phyloP scores from a whole-genome alignment of 2,113 vertebrate genomes.

The Eptatretus burgeri region DNA sequence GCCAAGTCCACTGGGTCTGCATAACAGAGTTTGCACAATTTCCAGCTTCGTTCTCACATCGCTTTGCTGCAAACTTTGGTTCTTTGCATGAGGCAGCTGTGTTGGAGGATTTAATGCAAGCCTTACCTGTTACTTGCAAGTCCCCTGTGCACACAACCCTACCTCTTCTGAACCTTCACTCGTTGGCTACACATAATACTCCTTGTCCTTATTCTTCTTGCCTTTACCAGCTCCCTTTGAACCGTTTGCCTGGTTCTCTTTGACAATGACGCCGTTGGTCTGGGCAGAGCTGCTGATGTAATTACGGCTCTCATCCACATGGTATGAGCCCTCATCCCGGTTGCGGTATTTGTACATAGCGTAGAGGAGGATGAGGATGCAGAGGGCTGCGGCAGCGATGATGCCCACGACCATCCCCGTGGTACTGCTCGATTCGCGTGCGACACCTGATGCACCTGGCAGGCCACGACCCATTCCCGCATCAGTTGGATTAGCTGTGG shows the following conservation, averaged over 20 bases:
- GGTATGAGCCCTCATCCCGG: constrained; percentile 99
- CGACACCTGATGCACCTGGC: constrained; percentile 95
- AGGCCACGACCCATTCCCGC: constrained; percentile 70
- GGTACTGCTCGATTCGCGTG: constrained; percentile 98
- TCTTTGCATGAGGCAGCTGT: no score
- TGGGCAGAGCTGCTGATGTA: constrained; percentile 99
- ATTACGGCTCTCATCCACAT: constrained; percentile 96
- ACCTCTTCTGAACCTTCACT: background rate
- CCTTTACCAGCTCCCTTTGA: constrained; percentile 81
- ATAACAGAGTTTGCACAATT: background rate
- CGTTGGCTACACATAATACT: constrained; percentile 70
- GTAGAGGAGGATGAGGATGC: constrained; percentile 99
- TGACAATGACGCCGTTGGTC: constrained; percentile 79
- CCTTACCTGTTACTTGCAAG: no score
- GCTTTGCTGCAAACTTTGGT: background rate
- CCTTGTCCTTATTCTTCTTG: constrained; percentile 98
- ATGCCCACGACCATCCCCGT: constrained; percentile 99
- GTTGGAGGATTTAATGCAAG: no score
- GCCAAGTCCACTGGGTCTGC: background rate
- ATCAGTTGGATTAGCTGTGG: constrained; percentile 99
- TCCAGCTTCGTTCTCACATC: background rate
- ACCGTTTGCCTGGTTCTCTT: constrained; percentile 69
- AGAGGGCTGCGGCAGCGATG: constrained; percentile 94
- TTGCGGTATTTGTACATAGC: constrained; percentile 99
- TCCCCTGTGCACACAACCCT: no score